phyloP scores from a whole-genome alignment of 2,888 invertebrate genomes.

The Drosophila parthenogenetica region DNA sequence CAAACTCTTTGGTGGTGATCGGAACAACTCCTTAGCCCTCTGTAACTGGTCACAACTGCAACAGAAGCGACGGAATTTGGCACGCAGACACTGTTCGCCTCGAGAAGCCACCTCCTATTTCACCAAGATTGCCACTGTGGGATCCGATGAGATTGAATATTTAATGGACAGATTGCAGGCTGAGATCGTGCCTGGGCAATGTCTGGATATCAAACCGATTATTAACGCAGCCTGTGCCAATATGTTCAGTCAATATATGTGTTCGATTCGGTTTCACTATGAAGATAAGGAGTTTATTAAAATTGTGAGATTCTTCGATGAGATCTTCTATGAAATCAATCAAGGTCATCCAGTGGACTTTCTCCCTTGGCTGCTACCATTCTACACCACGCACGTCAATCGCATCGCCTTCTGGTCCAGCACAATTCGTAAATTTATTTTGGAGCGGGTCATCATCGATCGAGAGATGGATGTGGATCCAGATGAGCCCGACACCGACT shows the following conservation, averaged over 20 bases:
- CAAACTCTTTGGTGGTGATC: slow-evolving; percentile 92
- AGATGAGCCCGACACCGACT: slow-evolving; percentile 89
- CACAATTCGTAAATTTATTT: slow-evolving; percentile 90
- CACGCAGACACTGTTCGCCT: slow-evolving; percentile 92
- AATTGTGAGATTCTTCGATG: slow-evolving; percentile 91
- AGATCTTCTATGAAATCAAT: slow-evolving; percentile 96
- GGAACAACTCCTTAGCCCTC: slow-evolving; percentile 93
- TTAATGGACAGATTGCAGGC: slow-evolving; percentile 87
- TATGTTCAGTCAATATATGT: slow-evolving; percentile 95
- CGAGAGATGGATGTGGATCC: slow-evolving; percentile 85
- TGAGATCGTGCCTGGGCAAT: slow-evolving; percentile 81
- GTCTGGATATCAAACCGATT: slow-evolving; percentile 89
- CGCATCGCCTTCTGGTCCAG: slow-evolving; percentile 89
- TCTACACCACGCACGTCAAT: slow-evolving; percentile 89
- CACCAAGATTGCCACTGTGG: slow-evolving; percentile 89
- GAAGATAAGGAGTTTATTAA: slow-evolving; percentile 89
- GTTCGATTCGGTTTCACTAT: slow-evolving; percentile 90
- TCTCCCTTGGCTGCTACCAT: slow-evolving; percentile 91
- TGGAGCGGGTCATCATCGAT: slow-evolving; percentile 89
- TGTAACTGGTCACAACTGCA: slow-evolving; percentile 95
- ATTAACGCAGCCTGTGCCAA: slow-evolving; percentile 92
- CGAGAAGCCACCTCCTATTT: slow-evolving; percentile 90
- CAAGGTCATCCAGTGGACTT: slow-evolving; percentile 95
- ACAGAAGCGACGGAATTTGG: slow-evolving; percentile 90
- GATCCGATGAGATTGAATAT: slow-evolving; percentile 88